Conservation (phyloP, 2,888 invertebrate species). For the Trachelus tabidus region DNA sequence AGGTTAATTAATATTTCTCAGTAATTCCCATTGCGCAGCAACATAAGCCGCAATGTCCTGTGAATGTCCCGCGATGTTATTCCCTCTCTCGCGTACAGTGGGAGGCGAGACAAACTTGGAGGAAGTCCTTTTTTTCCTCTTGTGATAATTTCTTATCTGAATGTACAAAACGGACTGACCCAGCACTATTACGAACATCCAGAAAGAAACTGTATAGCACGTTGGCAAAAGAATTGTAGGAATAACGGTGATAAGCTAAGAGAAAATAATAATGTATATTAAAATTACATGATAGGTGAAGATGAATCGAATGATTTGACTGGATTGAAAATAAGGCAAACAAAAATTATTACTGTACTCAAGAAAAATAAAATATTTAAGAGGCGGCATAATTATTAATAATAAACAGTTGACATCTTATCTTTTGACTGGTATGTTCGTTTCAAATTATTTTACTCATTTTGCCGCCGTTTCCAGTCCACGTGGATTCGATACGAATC, state of each 20-base stretch:
- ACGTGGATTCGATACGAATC: not conserved
- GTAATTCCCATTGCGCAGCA: too few relatives aligned
- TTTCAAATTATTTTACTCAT: not conserved
- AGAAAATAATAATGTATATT: not conserved
- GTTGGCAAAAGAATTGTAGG: too few relatives aligned
- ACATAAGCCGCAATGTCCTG: slow-evolving; percentile 38
- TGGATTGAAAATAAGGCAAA: not conserved
- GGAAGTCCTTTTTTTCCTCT: slow-evolving; percentile 54
- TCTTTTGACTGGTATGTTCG: not conserved
- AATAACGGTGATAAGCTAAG: not conserved
- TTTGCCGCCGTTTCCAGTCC: too few relatives aligned
- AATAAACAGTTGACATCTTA: not conserved
- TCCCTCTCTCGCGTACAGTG: not conserved
- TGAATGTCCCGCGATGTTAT: slow-evolving; percentile 20
- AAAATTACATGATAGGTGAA: not conserved
- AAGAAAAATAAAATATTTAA: not conserved
- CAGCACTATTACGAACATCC: not conserved
- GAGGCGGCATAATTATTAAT: not conserved
- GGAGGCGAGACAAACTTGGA: slow-evolving; percentile 22
- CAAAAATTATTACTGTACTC: not conserved
- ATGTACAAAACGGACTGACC: slow-evolving; percentile 30
- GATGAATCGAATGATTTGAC: not conserved
- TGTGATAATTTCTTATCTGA: slow-evolving; percentile 42
- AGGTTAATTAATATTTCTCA: too few relatives aligned
- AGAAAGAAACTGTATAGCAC: not conserved